Conservation (phyloP, 2,113 vertebrate species). For the Megatriorchis doriae region DNA sequence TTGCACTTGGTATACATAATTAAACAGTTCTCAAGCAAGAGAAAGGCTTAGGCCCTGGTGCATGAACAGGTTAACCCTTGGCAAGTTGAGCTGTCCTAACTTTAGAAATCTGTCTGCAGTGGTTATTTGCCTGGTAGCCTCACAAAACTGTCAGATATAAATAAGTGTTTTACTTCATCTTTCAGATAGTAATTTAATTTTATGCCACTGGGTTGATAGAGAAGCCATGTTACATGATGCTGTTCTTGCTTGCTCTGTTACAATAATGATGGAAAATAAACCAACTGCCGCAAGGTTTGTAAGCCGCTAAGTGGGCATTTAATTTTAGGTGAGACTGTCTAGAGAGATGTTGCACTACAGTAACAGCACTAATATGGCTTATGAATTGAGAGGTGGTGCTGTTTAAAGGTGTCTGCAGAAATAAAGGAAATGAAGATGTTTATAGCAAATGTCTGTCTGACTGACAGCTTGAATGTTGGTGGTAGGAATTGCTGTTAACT, state of each 20-base stretch:
- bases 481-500: conserved; percentile 10
- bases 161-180: neutral
- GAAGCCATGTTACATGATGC: neutral
- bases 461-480: conserved; percentile 7
- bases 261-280: neutral
- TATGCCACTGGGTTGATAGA: neutral
- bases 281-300: conserved; percentile 3
- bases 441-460: conserved; percentile 32
- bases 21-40: conserved; percentile 43
- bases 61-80: neutral
- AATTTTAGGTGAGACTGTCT: neutral
- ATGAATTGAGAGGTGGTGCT: conserved; percentile 36
- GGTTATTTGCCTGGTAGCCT: neutral
- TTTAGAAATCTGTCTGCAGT: neutral
- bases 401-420: conserved; percentile 47
- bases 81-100: neutral
- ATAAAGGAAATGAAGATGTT: conserved; percentile 42
- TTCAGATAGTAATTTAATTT: neutral
- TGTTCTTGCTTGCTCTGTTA: neutral
- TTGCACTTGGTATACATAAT: conserved; percentile 40
- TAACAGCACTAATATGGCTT: conserved; percentile 3
- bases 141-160: neutral
- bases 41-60: neutral
- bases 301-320: conserved; percentile 9
- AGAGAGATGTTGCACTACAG: neutral